Evolutionary conservation across 2,113 vertebrate species (phyloP), one percentile per base, ranked within the genome.

Genomic region (Bujurquina vittata): DNA sequence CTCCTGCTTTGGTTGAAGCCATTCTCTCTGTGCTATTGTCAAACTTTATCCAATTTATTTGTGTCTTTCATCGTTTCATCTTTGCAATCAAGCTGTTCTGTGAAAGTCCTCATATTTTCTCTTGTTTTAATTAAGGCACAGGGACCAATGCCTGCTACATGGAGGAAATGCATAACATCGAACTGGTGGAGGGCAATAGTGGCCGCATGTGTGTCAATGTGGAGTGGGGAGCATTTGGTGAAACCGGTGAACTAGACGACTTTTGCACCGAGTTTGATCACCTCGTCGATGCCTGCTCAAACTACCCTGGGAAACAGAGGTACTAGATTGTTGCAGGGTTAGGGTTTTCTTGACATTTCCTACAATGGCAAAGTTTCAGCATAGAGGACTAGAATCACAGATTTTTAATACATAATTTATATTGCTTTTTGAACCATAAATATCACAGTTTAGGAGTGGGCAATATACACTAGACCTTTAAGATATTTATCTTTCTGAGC

Each of bases 141-240:
- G 98, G 98, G 77, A 98, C 96, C 83, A 99, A 99, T 0, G 97
- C 96, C 75, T 99, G 98, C 89, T 99, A 99, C 95, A 99, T 99
- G 98, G 98, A 99, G 93, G 98, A 99, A 94, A 97, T 99, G 97
- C 89, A 89, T 37, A 99, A 99, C 2, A 95, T 99, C 56, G 97
- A 99, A 86, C 92, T 98, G 92, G 96, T 98, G 91, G 97, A 97
- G 7, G 97, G 97, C 1, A 93, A 97, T 1, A 95, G 97, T 17
- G 98, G 98, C 6, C 95, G 93, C 11, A 99, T 99, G 98, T 99
- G 98, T 9, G 75, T 99, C 86, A 99, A 99, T 92, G 97, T 98
- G 96, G 98, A 99, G 84, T 99, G 98, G 98, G 98, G 98, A 0
- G 98, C 97, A 0, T 99, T 99, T 0, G 98, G 98, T 10, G 98